Evolutionary conservation across 2,888 invertebrate genomes (phyloP).

Genomic region (Cremastinae sp.): DNA sequence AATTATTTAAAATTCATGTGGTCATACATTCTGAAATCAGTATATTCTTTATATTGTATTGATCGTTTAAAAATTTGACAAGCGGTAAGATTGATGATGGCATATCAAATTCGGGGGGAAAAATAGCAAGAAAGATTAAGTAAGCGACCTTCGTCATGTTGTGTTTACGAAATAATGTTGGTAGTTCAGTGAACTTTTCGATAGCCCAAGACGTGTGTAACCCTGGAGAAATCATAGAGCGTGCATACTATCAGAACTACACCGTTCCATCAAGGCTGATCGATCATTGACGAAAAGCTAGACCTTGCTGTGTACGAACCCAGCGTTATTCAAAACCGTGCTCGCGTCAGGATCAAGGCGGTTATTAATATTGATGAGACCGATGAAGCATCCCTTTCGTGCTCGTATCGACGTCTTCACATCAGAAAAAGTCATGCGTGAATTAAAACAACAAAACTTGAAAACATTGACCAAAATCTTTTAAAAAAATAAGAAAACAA

Average conservation of each 20-base stretch:
- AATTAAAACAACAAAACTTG: background rate
- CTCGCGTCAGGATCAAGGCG: conserved; percentile 56
- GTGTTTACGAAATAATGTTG: conserved; percentile 51
- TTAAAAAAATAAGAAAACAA: no score
- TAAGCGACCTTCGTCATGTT: conserved; percentile 36
- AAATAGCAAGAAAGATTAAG: conserved; percentile 2
- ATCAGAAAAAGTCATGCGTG: background rate
- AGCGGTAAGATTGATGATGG: background rate
- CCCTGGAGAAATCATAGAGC: conserved; percentile 5
- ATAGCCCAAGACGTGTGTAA: conserved; percentile 20
- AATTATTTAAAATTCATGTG: no score
- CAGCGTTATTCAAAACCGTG: conserved; percentile 71
- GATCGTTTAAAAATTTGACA: background rate
- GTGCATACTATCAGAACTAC: conserved; percentile 29
- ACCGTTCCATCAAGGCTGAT: conserved; percentile 26
- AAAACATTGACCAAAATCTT: background rate
- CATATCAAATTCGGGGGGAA: conserved; percentile 2
- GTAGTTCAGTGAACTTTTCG: conserved; percentile 29
- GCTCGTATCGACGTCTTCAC: background rate
- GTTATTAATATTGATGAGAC: conserved; percentile 73
- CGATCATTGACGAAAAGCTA: conserved; percentile 51
- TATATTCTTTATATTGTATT: no score
- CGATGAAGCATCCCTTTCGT: conserved; percentile 21
- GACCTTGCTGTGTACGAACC: conserved; percentile 45
- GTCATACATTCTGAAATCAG: no score